These are phyloP conservation scores for Notothenia rossii DNA, from an alignment of 2,113 vertebrate genomes.

Conservation along the genomic window DNA sequence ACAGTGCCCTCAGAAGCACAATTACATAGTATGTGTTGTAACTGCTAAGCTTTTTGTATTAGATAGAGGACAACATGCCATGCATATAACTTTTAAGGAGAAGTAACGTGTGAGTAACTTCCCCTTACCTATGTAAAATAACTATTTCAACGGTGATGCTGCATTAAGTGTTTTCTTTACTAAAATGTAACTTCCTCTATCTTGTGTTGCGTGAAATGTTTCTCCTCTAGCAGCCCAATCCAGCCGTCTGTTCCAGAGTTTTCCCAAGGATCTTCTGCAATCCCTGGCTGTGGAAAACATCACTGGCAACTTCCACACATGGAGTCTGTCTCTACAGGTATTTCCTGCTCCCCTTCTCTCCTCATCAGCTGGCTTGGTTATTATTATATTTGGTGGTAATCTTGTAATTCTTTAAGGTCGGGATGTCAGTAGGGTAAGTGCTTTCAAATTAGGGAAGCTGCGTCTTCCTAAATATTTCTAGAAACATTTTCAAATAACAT, in stretches of 20 bases:
- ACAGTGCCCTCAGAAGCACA: neutral
- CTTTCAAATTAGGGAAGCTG: neutral
- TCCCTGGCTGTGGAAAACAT: constrained; percentile 86
- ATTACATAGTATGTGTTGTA: too few species aligned
- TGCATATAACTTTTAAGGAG: neutral
- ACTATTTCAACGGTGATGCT: too few species aligned
- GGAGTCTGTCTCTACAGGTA: constrained; percentile 94
- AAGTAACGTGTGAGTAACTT: neutral
- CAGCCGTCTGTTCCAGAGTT: constrained; percentile 88
- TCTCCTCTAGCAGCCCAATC: constrained; percentile 76
- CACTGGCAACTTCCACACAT: constrained; percentile 92
- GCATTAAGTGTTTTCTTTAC: too few species aligned
- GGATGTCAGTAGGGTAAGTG: neutral
- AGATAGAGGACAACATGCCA: too few species aligned
- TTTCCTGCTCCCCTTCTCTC: neutral
- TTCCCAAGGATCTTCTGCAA: constrained; percentile 87
- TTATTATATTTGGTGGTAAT: too few species aligned
- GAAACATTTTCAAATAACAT: neutral
- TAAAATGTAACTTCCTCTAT: neutral
- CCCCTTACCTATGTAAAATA: too few species aligned
- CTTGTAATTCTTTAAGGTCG: neutral
- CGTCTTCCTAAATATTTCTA: neutral
- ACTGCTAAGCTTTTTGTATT: too few species aligned
- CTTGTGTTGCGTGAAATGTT: neutral
- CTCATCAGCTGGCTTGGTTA: too few species aligned